Conservation (phyloP, 2,113 vertebrate genomes). For the Raphicerus campestris region DNA sequence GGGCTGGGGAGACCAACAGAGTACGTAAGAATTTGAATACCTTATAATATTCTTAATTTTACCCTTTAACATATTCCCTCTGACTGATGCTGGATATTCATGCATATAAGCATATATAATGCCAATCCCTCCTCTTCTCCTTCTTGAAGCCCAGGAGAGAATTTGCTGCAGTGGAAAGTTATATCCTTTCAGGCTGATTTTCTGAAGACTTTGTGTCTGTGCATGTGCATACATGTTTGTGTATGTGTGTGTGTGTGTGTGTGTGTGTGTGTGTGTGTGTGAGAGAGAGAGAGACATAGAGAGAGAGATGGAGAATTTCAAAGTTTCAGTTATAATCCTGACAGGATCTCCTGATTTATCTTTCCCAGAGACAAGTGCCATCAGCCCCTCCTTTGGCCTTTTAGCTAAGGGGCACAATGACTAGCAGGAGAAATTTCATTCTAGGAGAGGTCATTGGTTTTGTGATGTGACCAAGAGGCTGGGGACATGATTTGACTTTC, state of each 20-base stretch:
- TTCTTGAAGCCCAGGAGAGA: neutral
- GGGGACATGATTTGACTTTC: neutral
- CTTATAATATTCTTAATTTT: constrained; percentile 67
- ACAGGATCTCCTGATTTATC: neutral
- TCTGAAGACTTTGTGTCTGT: neutral
- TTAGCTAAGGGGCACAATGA: neutral
- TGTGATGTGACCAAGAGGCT: neutral
- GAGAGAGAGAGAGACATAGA: neutral
- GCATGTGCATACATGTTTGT: neutral
- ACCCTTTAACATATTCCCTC: constrained; percentile 76
- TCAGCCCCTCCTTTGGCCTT: neutral
- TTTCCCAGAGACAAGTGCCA: neutral
- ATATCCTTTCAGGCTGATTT: neutral
- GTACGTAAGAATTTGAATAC: constrained; percentile 90
- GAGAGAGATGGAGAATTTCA: neutral
- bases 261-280: neutral
- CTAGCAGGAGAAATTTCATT: neutral
- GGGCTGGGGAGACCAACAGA: constrained; percentile 94
- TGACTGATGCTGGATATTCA: constrained; percentile 73
- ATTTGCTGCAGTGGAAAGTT: neutral
- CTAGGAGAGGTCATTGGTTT: neutral
- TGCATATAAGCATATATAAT: constrained; percentile 69
- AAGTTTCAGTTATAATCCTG: neutral
- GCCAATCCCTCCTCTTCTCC: neutral
- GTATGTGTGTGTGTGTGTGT: neutral